A percentile compares a stretch with the other conserved stretches of the same genome.
Evolutionary conservation across 2,113 vertebrate species (phyloP).

Genomic region (Geococcyx californianus): DNA sequence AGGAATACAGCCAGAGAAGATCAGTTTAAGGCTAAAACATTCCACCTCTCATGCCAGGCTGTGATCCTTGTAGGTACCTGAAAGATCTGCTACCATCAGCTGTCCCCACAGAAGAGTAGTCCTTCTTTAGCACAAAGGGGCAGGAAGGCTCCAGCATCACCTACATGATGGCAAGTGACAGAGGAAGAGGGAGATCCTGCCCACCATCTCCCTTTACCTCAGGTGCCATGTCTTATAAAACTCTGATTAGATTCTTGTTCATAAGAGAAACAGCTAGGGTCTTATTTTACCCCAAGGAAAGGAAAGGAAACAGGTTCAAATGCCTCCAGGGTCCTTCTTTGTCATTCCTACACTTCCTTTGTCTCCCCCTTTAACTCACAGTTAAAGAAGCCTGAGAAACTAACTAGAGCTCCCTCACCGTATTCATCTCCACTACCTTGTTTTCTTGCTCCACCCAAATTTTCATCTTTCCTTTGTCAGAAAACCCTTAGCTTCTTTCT

Average conservation of each 20-base stretch:
- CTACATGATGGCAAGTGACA: fast-evolving
- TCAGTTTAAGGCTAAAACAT: neutral
- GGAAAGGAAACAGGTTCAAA: neutral
- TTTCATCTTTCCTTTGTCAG: neutral
- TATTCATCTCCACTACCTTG: neutral
- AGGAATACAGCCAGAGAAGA: neutral
- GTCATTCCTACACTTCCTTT: neutral
- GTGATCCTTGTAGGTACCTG: neutral
- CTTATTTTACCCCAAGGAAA: neutral
- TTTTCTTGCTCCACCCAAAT: neutral
- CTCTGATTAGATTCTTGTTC: neutral
- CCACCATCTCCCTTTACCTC: neutral
- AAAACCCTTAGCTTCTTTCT: neutral
- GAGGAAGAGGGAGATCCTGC: neutral
- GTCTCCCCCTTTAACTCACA: neutral
- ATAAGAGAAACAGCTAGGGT: neutral
- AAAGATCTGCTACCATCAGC: neutral
- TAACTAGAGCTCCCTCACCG: neutral
- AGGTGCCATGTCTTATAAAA: neutral
- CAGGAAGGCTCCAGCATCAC: neutral
- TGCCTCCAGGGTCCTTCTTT: neutral
- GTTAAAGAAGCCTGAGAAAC: neutral
- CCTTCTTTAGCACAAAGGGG: neutral
- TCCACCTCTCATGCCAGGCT: fast-evolving
- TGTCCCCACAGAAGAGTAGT: neutral